Conservation (phyloP, 2,888 invertebrate species). For the Apotomis turbidana region DNA sequence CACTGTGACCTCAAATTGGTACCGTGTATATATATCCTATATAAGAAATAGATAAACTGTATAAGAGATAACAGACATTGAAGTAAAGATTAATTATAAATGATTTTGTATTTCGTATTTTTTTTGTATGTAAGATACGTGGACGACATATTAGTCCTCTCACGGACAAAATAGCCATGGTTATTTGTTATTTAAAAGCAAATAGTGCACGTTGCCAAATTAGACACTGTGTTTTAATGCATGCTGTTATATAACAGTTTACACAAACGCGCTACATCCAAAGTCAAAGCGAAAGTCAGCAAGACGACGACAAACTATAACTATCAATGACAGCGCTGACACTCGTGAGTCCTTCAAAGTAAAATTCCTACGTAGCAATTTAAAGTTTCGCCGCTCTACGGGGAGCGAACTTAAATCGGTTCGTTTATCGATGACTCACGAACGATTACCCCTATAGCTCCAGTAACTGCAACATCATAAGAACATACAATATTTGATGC, state of each 20-base stretch:
- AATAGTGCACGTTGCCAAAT: too few species aligned
- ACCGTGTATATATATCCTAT: too few species aligned
- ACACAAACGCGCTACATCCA: conserved; percentile 4
- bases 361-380: conserved; percentile 79
- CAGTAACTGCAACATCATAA: conserved; percentile 21
- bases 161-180: too few species aligned
- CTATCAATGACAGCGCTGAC: conserved; percentile 39
- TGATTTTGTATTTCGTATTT: too few species aligned
- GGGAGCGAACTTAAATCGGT: conserved; percentile 79
- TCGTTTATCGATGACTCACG: conserved; percentile 80
- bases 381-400: conserved; percentile 75
- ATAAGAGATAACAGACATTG: too few species aligned
- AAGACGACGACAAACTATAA: conserved; percentile 27
- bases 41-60: too few species aligned
- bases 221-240: neutral
- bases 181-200: too few species aligned
- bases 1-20: too few species aligned
- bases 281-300: conserved; percentile 19
- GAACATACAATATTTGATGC: neutral
- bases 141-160: too few species aligned
- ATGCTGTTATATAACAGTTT: neutral
- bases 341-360: conserved; percentile 49
- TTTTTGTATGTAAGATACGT: too few species aligned
- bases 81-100: too few species aligned
- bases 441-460: conserved; percentile 74